These are phyloP conservation scores for Cecropterus lyciades DNA, from an alignment of 1,140 invertebrate genomes.

Conservation along the genomic window DNA sequence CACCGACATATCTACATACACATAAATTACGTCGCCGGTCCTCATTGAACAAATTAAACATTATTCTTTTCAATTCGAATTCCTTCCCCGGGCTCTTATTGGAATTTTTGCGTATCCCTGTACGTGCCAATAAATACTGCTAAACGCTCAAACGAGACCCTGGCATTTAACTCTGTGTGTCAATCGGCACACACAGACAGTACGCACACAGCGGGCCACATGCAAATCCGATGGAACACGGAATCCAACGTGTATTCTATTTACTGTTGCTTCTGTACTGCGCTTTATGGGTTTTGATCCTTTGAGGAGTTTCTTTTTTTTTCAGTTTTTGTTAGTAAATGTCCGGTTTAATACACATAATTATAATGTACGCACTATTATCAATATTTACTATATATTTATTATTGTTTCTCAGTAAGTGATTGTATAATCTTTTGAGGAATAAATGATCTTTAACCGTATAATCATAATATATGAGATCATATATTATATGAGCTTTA, in stretches of 20 bases:
- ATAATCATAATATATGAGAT: no score
- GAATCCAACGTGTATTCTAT: conserved; percentile 75
- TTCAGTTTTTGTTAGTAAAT: no score
- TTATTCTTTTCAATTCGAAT: conserved; percentile 77
- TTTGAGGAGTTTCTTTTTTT: conserved; percentile 20
- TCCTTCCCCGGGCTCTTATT: conserved; percentile 71
- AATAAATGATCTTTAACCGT: no score
- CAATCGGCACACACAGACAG: conserved; percentile 61
- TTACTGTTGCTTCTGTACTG: conserved; percentile 63
- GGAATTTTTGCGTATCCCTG: conserved; percentile 79
- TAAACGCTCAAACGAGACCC: conserved; percentile 69
- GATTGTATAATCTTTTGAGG: no score
- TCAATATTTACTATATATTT: no score
- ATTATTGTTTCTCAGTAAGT: no score
- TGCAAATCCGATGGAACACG: conserved; percentile 77
- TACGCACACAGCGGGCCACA: conserved; percentile 71
- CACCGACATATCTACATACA: conserved; percentile 25
- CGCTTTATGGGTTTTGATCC: conserved; percentile 51
- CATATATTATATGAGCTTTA: no score
- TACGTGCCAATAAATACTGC: conserved; percentile 80
- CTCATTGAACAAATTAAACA: conserved; percentile 77
- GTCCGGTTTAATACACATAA: no score
- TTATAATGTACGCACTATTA: no score
- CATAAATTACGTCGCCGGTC: conserved; percentile 62
- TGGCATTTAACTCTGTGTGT: conserved; percentile 72